Evolutionary conservation across 1,140 invertebrate genomes (phyloP).

Genomic region (Drosophila persimilis): DNA sequence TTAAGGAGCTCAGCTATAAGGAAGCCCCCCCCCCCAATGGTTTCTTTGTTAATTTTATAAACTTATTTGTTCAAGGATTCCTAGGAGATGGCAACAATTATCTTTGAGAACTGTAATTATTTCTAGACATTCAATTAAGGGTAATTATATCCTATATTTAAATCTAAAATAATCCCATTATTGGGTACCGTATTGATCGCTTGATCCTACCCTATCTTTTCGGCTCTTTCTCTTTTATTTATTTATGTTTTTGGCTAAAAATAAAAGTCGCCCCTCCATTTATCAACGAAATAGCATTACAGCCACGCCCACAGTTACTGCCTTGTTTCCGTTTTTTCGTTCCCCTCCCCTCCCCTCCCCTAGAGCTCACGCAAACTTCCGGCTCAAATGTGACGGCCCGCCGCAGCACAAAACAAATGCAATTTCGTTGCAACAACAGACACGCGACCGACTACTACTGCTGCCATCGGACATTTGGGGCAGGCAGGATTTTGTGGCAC

Average conservation of each 20-base stretch:
- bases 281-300: slow-evolving; percentile 12
- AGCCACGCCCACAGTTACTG: slow-evolving; percentile 12
- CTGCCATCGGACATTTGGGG: slow-evolving; percentile 12
- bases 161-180: no score
- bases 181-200: no score
- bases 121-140: no score
- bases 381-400: slow-evolving; percentile 36
- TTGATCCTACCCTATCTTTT: background rate
- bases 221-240: background rate
- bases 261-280: slow-evolving; percentile 23
- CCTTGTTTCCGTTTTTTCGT: background rate
- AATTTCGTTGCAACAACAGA: slow-evolving; percentile 40
- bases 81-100: no score
- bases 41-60: no score
- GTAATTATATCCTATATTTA: no score
- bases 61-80: no score
- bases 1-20: no score
- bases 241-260: slow-evolving; percentile 17
- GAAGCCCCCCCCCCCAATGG: no score
- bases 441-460: slow-evolving; percentile 31
- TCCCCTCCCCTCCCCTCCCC: background rate
- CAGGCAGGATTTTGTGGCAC: slow-evolving; percentile 23
- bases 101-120: no score
- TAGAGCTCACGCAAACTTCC: slow-evolving; percentile 37
- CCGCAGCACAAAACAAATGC: slow-evolving; percentile 38